Conservation (phyloP, 2,888 invertebrate species). For the Thereva nobilitata region DNA sequence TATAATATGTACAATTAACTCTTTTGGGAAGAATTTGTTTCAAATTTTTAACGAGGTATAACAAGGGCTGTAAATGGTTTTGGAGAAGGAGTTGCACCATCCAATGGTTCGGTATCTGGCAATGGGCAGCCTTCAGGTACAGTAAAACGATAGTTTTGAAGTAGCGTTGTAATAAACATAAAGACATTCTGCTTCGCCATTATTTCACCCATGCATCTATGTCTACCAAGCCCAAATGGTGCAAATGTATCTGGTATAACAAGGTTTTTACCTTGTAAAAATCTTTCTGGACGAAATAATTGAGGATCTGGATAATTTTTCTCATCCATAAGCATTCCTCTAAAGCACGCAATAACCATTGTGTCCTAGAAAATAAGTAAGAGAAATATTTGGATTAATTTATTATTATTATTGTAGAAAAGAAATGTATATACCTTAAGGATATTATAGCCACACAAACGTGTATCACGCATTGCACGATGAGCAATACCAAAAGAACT, state of each 20-base stretch:
- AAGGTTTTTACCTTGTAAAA: conserved; percentile 66
- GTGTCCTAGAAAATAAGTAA: conserved; percentile 64
- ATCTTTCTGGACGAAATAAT: conserved; percentile 75
- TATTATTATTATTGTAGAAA: conserved; percentile 1
- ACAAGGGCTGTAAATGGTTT: conserved; percentile 72
- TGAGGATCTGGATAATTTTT: conserved; percentile 71
- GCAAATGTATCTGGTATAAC: conserved; percentile 70
- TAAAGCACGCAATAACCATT: conserved; percentile 77
- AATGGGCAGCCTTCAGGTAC: conserved; percentile 66
- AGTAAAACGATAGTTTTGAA: conserved; percentile 74
- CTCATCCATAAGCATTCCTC: conserved; percentile 71
- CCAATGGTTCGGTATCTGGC: conserved; percentile 70
- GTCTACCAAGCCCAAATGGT: conserved; percentile 79
- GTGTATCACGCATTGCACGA: conserved; percentile 73
- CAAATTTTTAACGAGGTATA: conserved; percentile 46
- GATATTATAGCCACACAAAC: conserved; percentile 71
- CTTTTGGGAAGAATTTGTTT: too few species aligned
- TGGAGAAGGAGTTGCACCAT: conserved; percentile 78
- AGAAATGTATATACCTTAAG: conserved; percentile 66
- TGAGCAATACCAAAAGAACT: conserved; percentile 80
- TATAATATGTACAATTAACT: too few species aligned
- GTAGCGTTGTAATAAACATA: conserved; percentile 70
- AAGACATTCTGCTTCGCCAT: conserved; percentile 77
- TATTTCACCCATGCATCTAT: conserved; percentile 81
- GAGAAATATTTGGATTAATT: conserved; percentile 18